phyloP scores from a whole-genome alignment of 2,888 invertebrate genomes.

The Ephialtes manifestator region DNA sequence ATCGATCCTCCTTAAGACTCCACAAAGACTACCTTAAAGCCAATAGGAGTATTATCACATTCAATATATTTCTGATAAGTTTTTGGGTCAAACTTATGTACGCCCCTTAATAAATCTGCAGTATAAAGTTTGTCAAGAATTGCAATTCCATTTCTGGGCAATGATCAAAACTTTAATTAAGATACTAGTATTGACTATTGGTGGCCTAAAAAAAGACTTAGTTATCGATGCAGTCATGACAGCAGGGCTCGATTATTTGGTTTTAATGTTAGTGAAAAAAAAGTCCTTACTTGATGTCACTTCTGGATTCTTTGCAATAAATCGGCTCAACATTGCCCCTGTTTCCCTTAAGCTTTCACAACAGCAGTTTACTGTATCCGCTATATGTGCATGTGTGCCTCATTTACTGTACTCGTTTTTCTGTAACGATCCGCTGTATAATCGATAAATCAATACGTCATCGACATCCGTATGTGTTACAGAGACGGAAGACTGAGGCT shows the following conservation, averaged over 20 bases:
- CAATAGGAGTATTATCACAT: too few species aligned
- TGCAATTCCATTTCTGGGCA: too few species aligned
- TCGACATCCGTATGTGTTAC: slow-evolving; percentile 71
- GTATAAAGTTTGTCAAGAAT: too few species aligned
- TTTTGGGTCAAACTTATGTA: too few species aligned
- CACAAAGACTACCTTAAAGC: too few species aligned
- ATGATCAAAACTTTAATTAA: too few species aligned
- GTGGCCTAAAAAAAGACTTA: too few species aligned
- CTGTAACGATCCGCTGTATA: slow-evolving; percentile 20
- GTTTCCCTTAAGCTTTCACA: slow-evolving; percentile 1
- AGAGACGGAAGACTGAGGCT: slow-evolving; percentile 93
- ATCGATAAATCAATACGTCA: slow-evolving; percentile 36
- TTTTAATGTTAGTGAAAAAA: slow-evolving; percentile 20
- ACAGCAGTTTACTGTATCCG: slow-evolving; percentile 7
- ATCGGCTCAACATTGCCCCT: slow-evolving; percentile 26
- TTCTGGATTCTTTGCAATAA: slow-evolving; percentile 23
- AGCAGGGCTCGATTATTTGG: background rate
- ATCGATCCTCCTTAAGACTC: too few species aligned
- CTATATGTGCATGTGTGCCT: background rate
- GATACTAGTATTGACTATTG: too few species aligned
- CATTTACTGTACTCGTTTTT: slow-evolving; percentile 30
- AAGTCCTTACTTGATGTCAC: slow-evolving; percentile 7
- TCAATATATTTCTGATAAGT: too few species aligned
- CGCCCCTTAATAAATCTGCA: too few species aligned
- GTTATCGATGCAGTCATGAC: background rate